Evolutionary conservation across 2,113 vertebrate genomes (phyloP).

Genomic region (Cyprinodon variegatus): DNA sequence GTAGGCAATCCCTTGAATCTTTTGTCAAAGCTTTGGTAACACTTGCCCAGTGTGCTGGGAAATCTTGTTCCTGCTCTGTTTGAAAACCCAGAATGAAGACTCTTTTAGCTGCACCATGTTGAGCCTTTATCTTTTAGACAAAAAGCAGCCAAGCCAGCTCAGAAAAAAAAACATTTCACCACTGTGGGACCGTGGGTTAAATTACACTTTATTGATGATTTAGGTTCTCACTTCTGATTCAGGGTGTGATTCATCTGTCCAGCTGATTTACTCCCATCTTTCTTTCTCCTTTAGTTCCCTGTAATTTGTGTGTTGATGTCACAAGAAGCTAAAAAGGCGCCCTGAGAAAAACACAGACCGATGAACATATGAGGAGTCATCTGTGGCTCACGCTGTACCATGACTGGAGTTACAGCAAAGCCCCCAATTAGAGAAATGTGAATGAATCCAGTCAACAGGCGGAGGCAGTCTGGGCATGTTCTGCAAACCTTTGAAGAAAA

Average conservation of each 20-base stretch:
- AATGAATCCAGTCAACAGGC: slow-evolving; percentile 46
- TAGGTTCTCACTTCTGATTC: slow-evolving; percentile 38
- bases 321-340: slow-evolving; percentile 1
- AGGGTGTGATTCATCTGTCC: slow-evolving; percentile 30
- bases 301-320: slow-evolving; percentile 9
- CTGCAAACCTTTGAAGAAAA: slow-evolving; percentile 14
- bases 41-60: slow-evolving; percentile 63
- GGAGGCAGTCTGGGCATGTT: slow-evolving; percentile 42
- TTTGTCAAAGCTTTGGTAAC: slow-evolving; percentile 69
- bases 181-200: slow-evolving; percentile 10
- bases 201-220: slow-evolving; percentile 27
- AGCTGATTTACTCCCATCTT: slow-evolving; percentile 46
- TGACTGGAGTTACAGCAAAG: slow-evolving; percentile 20
- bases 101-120: slow-evolving; percentile 39
- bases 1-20: slow-evolving; percentile 65
- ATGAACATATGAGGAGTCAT: background rate
- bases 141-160: slow-evolving; percentile 27
- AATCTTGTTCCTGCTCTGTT: slow-evolving; percentile 53
- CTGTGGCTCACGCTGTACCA: slow-evolving; percentile 32
- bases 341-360: slow-evolving; percentile 15
- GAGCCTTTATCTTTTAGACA: slow-evolving; percentile 43
- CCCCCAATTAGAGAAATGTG: slow-evolving; percentile 49
- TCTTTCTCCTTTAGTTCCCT: slow-evolving; percentile 15
- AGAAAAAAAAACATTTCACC: slow-evolving; percentile 10
- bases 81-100: slow-evolving; percentile 32